A percentile compares a stretch with the other conserved stretches of the same genome.
phyloP scores from a whole-genome alignment of 2,113 vertebrate genomes.

The Lota lota region DNA sequence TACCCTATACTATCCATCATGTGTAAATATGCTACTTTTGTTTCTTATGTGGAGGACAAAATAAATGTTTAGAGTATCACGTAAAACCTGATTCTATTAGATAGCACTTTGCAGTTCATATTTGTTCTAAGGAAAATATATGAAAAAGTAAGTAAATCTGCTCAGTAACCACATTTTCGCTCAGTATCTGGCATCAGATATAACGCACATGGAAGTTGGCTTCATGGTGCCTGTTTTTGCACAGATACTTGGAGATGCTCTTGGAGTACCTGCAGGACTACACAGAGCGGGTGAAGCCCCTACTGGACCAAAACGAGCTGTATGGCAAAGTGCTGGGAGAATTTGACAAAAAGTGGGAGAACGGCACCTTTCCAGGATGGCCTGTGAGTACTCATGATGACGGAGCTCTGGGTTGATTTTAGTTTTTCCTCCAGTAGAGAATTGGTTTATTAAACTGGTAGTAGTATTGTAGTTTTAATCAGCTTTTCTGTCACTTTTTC shows the following conservation, averaged over 20 bases:
- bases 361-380: constrained; percentile 92
- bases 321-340: constrained; percentile 91
- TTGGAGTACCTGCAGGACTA: constrained; percentile 97
- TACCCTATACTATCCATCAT: no score
- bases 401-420: background rate
- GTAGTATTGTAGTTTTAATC: background rate
- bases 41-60: no score
- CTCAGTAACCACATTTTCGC: background rate
- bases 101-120: no score
- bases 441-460: no score
- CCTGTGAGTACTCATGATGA: constrained; percentile 75
- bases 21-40: no score
- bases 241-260: constrained; percentile 94
- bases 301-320: constrained; percentile 96
- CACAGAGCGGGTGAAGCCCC: constrained; percentile 91
- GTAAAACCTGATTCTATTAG: no score
- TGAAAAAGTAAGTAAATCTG: no score
- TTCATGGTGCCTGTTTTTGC: background rate
- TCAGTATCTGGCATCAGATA: background rate
- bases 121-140: no score
- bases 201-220: background rate
- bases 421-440: background rate
- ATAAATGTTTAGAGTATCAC: no score
- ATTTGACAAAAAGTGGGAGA: constrained; percentile 98
- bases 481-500: background rate